These are phyloP conservation scores for Stomatorhinus walkeri DNA, from an alignment of 2,797 vertebrate species.

Conservation along the genomic window DNA sequence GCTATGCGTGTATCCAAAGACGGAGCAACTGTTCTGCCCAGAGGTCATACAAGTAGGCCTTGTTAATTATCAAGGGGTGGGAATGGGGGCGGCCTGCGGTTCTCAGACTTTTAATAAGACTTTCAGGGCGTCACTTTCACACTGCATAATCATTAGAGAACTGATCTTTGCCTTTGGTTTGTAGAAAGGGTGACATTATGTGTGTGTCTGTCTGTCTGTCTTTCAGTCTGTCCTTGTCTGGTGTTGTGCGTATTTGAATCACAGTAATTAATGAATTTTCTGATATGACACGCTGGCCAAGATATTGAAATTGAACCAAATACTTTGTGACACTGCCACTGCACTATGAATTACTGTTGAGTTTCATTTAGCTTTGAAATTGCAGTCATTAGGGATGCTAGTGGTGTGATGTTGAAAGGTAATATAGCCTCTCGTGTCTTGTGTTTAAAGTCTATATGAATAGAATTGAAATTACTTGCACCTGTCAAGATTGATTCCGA, in stretches of 20 bases:
- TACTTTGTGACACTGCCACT: background rate
- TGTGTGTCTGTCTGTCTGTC: background rate
- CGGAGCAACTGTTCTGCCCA: conserved; percentile 28
- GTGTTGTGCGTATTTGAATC: background rate
- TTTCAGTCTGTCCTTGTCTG: background rate
- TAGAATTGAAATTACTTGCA: background rate
- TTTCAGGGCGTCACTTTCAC: conserved; percentile 1
- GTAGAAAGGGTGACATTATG: background rate
- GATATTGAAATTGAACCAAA: background rate
- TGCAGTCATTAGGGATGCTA: background rate
- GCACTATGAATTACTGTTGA: background rate
- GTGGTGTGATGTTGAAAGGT: background rate
- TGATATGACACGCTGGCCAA: background rate
- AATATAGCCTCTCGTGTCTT: background rate
- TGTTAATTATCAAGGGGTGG: background rate
- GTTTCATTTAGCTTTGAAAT: background rate
- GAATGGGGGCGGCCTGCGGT: background rate
- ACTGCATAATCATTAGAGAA: background rate
- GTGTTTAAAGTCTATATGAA: background rate
- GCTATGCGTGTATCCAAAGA: conserved; percentile 23
- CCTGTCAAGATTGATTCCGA: background rate
- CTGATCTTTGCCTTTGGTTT: conserved; percentile 4
- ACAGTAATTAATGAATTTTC: conserved; percentile 6
- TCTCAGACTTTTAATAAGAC: conserved; percentile 7
- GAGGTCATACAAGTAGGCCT: conserved; percentile 35